phyloP scores from a whole-genome alignment of 2,113 vertebrate genomes.

The Galemys pyrenaicus region DNA sequence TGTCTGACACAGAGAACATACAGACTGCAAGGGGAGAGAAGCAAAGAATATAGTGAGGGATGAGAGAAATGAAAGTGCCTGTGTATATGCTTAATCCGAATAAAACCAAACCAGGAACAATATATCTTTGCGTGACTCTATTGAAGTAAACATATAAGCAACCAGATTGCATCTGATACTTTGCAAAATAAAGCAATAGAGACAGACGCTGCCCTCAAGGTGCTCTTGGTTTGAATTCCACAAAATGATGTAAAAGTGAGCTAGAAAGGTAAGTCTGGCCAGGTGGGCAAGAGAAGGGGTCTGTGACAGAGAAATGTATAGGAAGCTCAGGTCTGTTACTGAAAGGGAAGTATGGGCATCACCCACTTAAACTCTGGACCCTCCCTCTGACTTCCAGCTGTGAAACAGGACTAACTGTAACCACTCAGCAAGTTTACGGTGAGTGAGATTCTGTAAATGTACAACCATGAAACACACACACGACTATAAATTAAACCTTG shows the following conservation, averaged over 20 bases:
- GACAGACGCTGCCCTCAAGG: conserved; percentile 31
- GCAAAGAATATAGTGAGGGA: no score
- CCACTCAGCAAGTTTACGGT: not conserved
- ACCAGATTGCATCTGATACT: not conserved
- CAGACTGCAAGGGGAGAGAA: not conserved
- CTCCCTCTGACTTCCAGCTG: not conserved
- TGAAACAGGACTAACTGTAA: not conserved
- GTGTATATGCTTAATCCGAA: conserved; percentile 33
- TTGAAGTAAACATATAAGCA: conserved; percentile 48
- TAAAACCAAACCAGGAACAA: conserved; percentile 25
- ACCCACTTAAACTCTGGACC: not conserved
- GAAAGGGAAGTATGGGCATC: not conserved
- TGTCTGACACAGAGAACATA: not conserved
- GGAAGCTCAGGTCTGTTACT: not conserved
- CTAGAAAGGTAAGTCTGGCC: conserved; percentile 17
- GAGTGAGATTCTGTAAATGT: not conserved
- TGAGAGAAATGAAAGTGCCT: not conserved
- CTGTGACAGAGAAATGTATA: not conserved
- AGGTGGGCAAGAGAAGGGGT: not conserved
- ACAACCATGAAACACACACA: conserved; percentile 7
- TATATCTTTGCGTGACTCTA: conserved; percentile 50
- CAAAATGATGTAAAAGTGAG: not conserved
- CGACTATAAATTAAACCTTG: not conserved
- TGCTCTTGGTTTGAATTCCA: conserved; percentile 46
- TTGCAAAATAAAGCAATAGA: conserved; percentile 65